Evolutionary conservation across 2,888 invertebrate genomes (phyloP).

Genomic region (Hirtodrosophila trivittata): DNA sequence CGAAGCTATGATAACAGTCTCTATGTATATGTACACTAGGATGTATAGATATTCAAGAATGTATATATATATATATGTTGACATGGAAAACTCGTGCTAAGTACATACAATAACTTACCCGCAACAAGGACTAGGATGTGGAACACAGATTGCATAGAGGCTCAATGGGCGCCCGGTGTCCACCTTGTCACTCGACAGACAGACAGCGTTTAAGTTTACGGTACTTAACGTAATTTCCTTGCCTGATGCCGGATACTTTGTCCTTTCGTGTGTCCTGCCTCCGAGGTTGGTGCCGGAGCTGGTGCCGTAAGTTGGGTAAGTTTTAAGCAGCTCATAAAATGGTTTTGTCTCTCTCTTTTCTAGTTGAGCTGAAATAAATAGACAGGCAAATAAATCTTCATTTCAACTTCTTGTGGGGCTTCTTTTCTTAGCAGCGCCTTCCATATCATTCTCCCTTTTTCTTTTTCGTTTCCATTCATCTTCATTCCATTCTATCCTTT

Average conservation of each 20-base stretch:
- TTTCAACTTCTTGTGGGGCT: slow-evolving; percentile 71
- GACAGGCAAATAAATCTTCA: slow-evolving; percentile 80
- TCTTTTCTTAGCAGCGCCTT: slow-evolving; percentile 30
- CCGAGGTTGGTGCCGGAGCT: neutral
- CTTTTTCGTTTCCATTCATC: slow-evolving; percentile 13
- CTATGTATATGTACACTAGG: slow-evolving; percentile 5
- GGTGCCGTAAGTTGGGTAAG: slow-evolving; percentile 33
- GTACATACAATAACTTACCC: slow-evolving; percentile 44
- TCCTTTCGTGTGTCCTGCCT: slow-evolving; percentile 25
- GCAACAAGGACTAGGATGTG: slow-evolving; percentile 11
- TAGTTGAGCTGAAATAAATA: slow-evolving; percentile 71
- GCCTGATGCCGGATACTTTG: slow-evolving; percentile 29
- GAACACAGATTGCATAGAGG: slow-evolving; percentile 18
- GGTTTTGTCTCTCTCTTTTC: slow-evolving; percentile 19
- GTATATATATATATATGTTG: neutral
- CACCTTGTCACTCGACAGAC: neutral
- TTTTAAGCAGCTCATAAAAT: slow-evolving; percentile 55
- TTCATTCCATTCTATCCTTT: slow-evolving; percentile 4
- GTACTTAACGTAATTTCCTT: slow-evolving; percentile 55
- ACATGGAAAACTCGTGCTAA: slow-evolving; percentile 43
- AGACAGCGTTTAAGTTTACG: slow-evolving; percentile 59
- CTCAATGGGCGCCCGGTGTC: slow-evolving; percentile 12
- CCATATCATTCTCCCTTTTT: slow-evolving; percentile 21
- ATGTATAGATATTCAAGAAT: neutral
- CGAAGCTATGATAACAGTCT: too few relatives aligned